Base-by-base conservation (phyloP, 37 sponge, comb jelly and placozoan species). In the Spongia lamella region DNA sequence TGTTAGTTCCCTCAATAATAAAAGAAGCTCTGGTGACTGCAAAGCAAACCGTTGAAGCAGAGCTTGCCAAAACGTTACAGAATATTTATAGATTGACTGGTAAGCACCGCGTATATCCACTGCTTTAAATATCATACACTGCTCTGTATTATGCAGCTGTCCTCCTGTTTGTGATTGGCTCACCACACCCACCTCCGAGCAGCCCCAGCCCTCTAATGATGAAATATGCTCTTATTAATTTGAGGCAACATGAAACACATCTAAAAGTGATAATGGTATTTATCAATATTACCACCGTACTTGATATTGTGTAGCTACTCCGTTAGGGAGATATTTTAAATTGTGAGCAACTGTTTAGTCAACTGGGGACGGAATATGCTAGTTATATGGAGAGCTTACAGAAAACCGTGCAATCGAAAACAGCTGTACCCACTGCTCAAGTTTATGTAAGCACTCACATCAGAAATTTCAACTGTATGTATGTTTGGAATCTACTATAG, bases 361-460 rank as follows among this genome's bases (percentile, higher is more conserved):
- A 80, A 5, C 54, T 93, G 53, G 93, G 89, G 61, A 34, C 58
- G 20, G 88, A 90, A 27, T 90, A 95, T 49, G 70, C 70, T 15
- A 49, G 49, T 24, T 78, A 66, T 0, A 83, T 97, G 89, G 70
- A 65, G 3, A n/a, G 61, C 31, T 86, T 98, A 31, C 82, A 73
- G 83, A 80, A 70, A 38, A 95, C 93, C 21, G 96, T 98, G 27
- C 99, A 92, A 68, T 66, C 96, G 36, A 98, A 98, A 73, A 83
- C 99, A 39, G 99, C 99, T 26, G 99, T 98, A 31, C 96, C 99
- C 14, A 98, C 99, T 29, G 60, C 94, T 40, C 93, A 92, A 76
- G 98, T 97, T 38, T 95, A 93, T 79, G 91, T 90, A 40, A 81
- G 86, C 74, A 25, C 16, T 20, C 56, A 35, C 15, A 30, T 37